phyloP scores from a whole-genome alignment of 1,140 invertebrate species.

The Apis florea region DNA sequence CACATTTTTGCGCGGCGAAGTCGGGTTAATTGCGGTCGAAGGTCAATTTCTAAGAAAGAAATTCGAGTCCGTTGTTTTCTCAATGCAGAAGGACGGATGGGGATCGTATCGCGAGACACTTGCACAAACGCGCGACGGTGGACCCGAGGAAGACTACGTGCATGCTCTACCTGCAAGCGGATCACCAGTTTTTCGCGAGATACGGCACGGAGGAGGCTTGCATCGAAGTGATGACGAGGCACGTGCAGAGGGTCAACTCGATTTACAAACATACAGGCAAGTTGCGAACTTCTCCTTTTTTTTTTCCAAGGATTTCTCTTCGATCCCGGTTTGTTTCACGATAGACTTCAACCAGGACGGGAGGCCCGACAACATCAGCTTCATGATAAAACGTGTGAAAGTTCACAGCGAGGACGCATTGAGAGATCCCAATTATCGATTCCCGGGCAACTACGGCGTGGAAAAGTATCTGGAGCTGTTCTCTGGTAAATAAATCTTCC shows the following conservation, averaged over 20 bases:
- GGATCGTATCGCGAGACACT: slow-evolving; percentile 81
- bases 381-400: slow-evolving; percentile 98
- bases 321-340: not conserved
- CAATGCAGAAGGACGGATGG: slow-evolving; percentile 67
- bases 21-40: too few species aligned
- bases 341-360: slow-evolving; percentile 96
- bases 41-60: too few species aligned
- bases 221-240: slow-evolving; percentile 96
- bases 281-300: too few species aligned
- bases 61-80: not conserved
- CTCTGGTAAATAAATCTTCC: slow-evolving; percentile 84
- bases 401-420: slow-evolving; percentile 92
- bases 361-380: slow-evolving; percentile 94
- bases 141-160: slow-evolving; percentile 91
- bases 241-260: slow-evolving; percentile 95
- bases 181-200: slow-evolving; percentile 95
- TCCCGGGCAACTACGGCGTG: slow-evolving; percentile 95
- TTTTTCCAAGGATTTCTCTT: too few species aligned
- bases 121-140: slow-evolving; percentile 87
- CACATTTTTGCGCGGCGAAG: too few species aligned
- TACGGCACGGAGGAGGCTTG: slow-evolving; percentile 96
- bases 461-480: slow-evolving; percentile 96
- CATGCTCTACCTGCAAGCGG: slow-evolving; percentile 96
- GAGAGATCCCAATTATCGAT: slow-evolving; percentile 92
- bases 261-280: slow-evolving; percentile 95